Evolutionary conservation across 2,888 invertebrate genomes (phyloP).

Genomic region (Clepsis dumicolana): DNA sequence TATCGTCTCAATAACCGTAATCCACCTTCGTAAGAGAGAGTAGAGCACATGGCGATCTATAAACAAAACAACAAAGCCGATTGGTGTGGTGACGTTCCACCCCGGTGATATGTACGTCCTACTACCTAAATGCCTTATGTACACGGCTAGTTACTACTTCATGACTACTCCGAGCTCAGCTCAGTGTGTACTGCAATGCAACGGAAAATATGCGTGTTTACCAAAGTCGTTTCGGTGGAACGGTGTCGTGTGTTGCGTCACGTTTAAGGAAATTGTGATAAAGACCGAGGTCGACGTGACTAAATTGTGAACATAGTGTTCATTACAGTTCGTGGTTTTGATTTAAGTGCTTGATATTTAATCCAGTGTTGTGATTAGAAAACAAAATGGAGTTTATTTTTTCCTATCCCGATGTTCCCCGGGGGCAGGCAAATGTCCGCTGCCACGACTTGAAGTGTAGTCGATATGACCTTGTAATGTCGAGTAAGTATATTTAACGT

Average conservation of each 20-base stretch:
- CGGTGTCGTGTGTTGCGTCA: constrained; percentile 86
- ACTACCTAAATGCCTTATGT: constrained; percentile 87
- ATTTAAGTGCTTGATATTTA: constrained; percentile 59
- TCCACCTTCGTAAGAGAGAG: constrained; percentile 63
- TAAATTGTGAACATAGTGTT: constrained; percentile 76
- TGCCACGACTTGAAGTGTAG: constrained; percentile 77
- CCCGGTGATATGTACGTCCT: constrained; percentile 86
- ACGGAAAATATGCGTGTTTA: constrained; percentile 87
- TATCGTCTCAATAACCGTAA: constrained; percentile 21
- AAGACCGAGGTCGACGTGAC: constrained; percentile 84
- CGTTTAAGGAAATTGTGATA: constrained; percentile 85
- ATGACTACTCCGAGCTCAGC: constrained; percentile 86
- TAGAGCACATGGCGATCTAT: constrained; percentile 83
- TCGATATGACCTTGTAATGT: constrained; percentile 83
- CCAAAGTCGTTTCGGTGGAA: constrained; percentile 86
- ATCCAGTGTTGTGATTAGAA: constrained; percentile 66
- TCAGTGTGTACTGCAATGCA: constrained; percentile 87
- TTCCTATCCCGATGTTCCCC: constrained; percentile 76
- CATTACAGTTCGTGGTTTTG: constrained; percentile 64
- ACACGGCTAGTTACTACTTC: constrained; percentile 86
- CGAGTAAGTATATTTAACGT: constrained; percentile 80
- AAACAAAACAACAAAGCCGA: constrained; percentile 84
- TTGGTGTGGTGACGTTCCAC: constrained; percentile 85
- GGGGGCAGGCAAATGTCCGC: constrained; percentile 82
- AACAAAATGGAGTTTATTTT: constrained; percentile 71